Conservation (phyloP, 2,797 vertebrate species). For the Gobio occitaniae region DNA sequence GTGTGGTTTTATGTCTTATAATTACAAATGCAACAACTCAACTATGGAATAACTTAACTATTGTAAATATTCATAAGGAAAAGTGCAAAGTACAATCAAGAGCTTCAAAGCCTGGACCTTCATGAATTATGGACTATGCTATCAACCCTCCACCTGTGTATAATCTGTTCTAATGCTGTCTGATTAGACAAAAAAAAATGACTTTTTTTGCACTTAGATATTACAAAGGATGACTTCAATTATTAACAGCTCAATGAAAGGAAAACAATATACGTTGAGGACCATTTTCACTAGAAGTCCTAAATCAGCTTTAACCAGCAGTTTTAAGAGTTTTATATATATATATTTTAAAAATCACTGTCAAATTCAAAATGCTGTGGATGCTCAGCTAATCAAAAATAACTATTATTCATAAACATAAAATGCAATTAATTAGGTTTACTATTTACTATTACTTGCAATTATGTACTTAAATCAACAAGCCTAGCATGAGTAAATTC, state of each 20-base stretch:
- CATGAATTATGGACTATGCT: neutral
- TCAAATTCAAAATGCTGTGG: neutral
- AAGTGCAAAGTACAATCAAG: neutral
- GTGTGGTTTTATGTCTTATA: neutral
- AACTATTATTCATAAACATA: neutral
- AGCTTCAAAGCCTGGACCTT: neutral
- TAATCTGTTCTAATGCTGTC: conserved; percentile 8
- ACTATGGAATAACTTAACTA: neutral
- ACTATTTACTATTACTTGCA: conserved; percentile 5
- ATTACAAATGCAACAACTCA: neutral
- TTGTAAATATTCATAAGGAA: conserved; percentile 4
- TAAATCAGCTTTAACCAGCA: neutral
- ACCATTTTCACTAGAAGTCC: neutral
- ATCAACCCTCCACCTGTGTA: neutral
- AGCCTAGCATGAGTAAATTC: neutral
- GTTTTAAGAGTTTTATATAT: neutral
- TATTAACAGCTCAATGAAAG: neutral
- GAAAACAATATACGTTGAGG: neutral
- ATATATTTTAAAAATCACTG: too few relatives aligned
- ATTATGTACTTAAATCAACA: neutral
- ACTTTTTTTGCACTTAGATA: neutral
- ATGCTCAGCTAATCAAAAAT: neutral
- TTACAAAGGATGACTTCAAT: neutral
- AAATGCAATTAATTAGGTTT: neutral
- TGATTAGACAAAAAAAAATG: neutral